A percentile compares a stretch with the other conserved stretches of the same genome.
These are phyloP conservation scores for Elegia similella DNA, from an alignment of 2,888 invertebrate species.

Conservation along the genomic window DNA sequence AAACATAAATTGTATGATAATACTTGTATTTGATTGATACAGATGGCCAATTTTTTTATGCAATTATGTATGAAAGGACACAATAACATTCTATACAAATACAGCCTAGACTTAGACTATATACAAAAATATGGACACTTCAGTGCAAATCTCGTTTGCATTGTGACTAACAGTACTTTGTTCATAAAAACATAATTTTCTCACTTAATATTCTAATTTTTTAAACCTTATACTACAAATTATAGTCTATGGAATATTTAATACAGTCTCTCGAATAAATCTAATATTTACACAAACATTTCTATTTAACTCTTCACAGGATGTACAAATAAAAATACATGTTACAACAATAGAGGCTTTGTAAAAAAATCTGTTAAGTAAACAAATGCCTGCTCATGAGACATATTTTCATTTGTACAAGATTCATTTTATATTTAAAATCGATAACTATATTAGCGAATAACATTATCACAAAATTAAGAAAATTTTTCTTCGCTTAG, in stretches of 20 bases:
- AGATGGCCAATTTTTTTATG: constrained; percentile 50
- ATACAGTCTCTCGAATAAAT: constrained; percentile 13
- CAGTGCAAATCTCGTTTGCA: constrained; percentile 54
- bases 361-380: neutral
- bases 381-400: neutral
- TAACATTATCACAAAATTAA: constrained; percentile 5
- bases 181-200: constrained; percentile 24
- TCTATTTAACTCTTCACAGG: neutral
- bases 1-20: constrained; percentile 33
- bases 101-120: constrained; percentile 29
- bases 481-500: neutral
- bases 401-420: neutral
- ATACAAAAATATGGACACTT: constrained; percentile 55
- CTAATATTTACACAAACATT: constrained; percentile 12
- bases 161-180: constrained; percentile 27
- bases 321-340: constrained; percentile 1
- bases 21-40: constrained; percentile 56
- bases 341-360: neutral
- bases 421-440: neutral
- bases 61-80: constrained; percentile 36
- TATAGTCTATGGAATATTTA: neutral
- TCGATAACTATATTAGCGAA: neutral
- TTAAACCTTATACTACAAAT: neutral
- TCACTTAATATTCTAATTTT: constrained; percentile 2
- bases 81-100: constrained; percentile 37